Evolutionary conservation across 1,140 invertebrate species (phyloP), one percentile per base, ranked within the genome.

Genomic region (Drosophila micromelanica): DNA sequence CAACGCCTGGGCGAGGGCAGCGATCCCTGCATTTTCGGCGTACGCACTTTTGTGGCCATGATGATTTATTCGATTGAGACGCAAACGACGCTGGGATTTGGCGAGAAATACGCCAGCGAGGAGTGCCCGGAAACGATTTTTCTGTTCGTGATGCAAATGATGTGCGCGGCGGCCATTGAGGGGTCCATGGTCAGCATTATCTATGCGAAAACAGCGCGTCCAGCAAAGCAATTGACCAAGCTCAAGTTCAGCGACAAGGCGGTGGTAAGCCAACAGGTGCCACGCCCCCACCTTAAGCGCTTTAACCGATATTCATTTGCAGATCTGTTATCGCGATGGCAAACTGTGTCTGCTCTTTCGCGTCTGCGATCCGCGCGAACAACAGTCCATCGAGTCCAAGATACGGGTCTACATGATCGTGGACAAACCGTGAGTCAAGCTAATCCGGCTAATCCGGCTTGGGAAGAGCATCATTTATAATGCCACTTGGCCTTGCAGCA

Each of bases 61-160:
- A 89, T 95, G 17, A 93, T 95, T 76, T 94, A 95, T 87, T 93
- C 94, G 37, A 92, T 95, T 54, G 94, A 95, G 79, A 94, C 94
- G 5, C 94, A 95, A 81, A 93, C 93, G 73, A 93, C 95, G 1
- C 96, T 96, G 45, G 96, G 95, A 2, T 96, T 95, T 76, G 95
- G 95, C 2, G 93, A 93, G 9, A 93, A 97, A 52, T 96, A 95
- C 90, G 96, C 96, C 1, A 97, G 95, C 11, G 96, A 97, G 86
- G 95, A 97, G 79, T 98, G 97, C 90, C 95, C 96, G 0, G 96
- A 97, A 90, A 96, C 96, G 0, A 95, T 98, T 6, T 94, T 98
- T 48, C 93, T 97, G 2, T 93, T 95, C 77, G 93, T 94, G 8
- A 74, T 93, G 55, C 94, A 95, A 92, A 94, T 95, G 52, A 90